These are phyloP conservation scores for Scaptomyza hsui DNA, from an alignment of 1,140 invertebrate species.

Conservation along the genomic window DNA sequence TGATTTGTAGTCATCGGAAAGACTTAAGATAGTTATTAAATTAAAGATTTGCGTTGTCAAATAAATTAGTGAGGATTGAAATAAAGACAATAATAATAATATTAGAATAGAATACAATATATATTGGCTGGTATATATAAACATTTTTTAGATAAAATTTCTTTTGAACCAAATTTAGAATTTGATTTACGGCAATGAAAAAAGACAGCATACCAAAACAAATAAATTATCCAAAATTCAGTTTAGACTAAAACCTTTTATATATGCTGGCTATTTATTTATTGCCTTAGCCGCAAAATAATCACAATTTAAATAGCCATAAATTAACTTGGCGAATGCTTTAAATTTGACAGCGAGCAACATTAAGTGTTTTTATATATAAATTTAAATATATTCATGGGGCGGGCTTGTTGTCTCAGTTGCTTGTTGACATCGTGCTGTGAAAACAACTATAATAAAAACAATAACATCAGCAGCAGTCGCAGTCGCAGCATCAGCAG, in stretches of 20 bases:
- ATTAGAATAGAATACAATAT: no score
- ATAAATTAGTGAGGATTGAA: neutral
- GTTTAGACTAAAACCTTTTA: neutral
- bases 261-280: neutral
- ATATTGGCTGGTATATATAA: no score
- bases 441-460: slow-evolving; percentile 61
- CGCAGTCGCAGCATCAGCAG: slow-evolving; percentile 71
- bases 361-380: slow-evolving; percentile 34
- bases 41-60: neutral
- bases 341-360: slow-evolving; percentile 22
- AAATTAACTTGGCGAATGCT: slow-evolving; percentile 3
- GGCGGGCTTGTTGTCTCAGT: slow-evolving; percentile 29
- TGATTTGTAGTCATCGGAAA: no score
- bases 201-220: neutral
- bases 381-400: slow-evolving; percentile 73
- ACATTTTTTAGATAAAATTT: no score
- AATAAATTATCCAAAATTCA: neutral
- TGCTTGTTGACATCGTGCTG: slow-evolving; percentile 64
- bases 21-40: neutral
- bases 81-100: no score
- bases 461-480: slow-evolving; percentile 66
- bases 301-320: slow-evolving; percentile 28
- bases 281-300: slow-evolving; percentile 1
- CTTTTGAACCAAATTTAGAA: neutral
- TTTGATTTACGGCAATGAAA: neutral